Base-by-base conservation (phyloP, 2,888 invertebrate genomes). In the Lamellibrachia columna region DNA sequence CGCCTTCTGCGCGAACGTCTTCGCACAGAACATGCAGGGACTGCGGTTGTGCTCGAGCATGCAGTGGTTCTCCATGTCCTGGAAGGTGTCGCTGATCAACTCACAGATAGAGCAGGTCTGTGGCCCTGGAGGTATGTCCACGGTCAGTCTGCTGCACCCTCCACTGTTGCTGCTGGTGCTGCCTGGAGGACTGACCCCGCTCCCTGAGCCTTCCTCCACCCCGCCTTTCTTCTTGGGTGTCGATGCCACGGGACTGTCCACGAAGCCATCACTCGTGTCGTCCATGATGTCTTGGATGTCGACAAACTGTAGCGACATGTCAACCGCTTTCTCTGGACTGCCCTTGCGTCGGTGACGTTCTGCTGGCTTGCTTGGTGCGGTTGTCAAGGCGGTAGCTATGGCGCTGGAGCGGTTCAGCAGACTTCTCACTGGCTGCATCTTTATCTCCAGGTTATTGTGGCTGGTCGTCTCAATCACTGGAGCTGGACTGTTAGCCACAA, bases 1-100 rank as follows among this genome's bases (percentile, higher is more conserved):
- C 7, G 96, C 96, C 60, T 96, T 95, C 90, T 96, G 95, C 3
- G 96, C 96, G 94, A 96, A 96, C n/a, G 94, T 94, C 93, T 96
- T 96, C 7, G 95, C 95, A 94, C 96, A 96, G 93, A 95, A 96
- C 93, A 95, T 95, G 93, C 96, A 96, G 55, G 96, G 95, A 92
- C 94, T 96, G 6, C 96, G 95, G n/a, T 95, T 95, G 94, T 96
- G 96, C 1, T 95, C 94, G 7, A 93, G 93, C 53, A 94, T 95
- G 92, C 96, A 95, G 93, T 96, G 96, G 0, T 92, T 93, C 92
- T 96, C 96, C 92, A 95, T 95, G 58, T 94, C 94, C 3, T 95
- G 94, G 94, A 96, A 96, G 40, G 53, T 15, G 40, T 91, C 55
- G 3, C 90, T 92, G 53, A 58, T 60, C 8, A 60, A 11, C 40